Base-by-base conservation (phyloP, 2,113 vertebrate genomes). In the Entelurus aequoreus region DNA sequence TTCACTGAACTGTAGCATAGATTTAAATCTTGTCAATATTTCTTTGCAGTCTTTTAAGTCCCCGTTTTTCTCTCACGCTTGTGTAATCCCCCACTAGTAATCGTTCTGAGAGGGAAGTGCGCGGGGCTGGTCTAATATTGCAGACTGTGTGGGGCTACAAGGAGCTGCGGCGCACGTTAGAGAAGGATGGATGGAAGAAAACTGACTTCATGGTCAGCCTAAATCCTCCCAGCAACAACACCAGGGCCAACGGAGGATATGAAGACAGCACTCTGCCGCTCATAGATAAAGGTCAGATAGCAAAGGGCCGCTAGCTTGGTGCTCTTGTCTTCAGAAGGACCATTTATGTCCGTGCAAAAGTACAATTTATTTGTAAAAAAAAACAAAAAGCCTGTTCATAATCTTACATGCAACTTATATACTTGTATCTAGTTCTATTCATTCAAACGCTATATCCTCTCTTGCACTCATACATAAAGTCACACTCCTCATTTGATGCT, bases 131-230 rank as follows among this genome's bases (percentile, higher is more conserved):
- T 57, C 88, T 94, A 0, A 92, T 96, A 21, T 80, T 99, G 71
- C 95, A 99, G 89, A 94, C 93, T 0, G 83, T 99, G 53, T 98
- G 96, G 96, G 94, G 89, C 1, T 95, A 94, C 72, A 98, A 97
- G 73, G 96, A 98, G 71, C 90, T 99, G 60, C 87, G 95, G 59
- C 94, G 94, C 59, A 93, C 94, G 5, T 86, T 99, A 56, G 94
- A 98, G 71, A 99, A 98, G 68, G 95, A 99, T 48, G 95, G 96
- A 38, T 99, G 95, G 95, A 99, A 98, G 84, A 99, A 97, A 80
- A 93, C 93, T 0, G 96, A 98, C 84, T 98, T 99, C 79, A 93
- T 95, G 93, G 94, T 98, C 50, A 77, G 81, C 75, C 53, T 94
- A 63, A 94, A 92, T 81, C 88, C 93, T 36, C 89, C 87, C 51